Conservation (phyloP, 2,113 vertebrate species). For the Calidris pygmaea region DNA sequence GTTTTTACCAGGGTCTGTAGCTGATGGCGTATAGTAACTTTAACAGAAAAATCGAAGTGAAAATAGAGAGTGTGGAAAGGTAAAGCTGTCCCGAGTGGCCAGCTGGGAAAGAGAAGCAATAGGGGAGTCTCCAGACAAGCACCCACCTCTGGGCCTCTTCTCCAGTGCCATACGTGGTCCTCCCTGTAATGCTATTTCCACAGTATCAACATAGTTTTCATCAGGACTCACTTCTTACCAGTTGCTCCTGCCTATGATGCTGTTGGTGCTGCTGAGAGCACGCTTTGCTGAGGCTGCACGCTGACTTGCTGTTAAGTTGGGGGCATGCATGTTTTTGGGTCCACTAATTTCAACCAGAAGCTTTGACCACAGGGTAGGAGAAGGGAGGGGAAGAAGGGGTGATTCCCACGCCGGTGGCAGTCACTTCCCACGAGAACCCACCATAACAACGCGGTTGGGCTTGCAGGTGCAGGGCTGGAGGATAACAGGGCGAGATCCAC, state of each 20-base stretch:
- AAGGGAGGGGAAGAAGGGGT: not conserved
- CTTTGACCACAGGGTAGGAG: not conserved
- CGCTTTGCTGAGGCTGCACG: accelerated
- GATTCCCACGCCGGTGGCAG: slow-evolving; percentile 23
- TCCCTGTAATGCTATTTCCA: not conserved
- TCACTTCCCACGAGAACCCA: slow-evolving; percentile 35
- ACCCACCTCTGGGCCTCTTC: not conserved
- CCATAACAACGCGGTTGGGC: accelerated
- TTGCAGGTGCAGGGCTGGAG: slow-evolving; percentile 13
- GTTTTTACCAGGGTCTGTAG: not conserved
- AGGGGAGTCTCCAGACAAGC: not conserved
- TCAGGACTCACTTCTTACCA: not conserved
- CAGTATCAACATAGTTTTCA: not conserved
- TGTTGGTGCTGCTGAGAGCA: not conserved
- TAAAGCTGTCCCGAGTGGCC: not conserved
- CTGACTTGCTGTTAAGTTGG: not conserved
- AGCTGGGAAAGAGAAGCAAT: not conserved
- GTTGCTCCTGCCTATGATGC: not conserved
- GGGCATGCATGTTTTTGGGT: not conserved
- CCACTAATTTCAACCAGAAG: not conserved
- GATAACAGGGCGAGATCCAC: not conserved
- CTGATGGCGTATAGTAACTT: not conserved
- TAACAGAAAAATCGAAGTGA: not conserved
- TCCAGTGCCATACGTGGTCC: not conserved
- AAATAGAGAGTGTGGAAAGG: not conserved